Conservation (phyloP, 2,797 vertebrate genomes). For the Pygocentrus nattereri region DNA sequence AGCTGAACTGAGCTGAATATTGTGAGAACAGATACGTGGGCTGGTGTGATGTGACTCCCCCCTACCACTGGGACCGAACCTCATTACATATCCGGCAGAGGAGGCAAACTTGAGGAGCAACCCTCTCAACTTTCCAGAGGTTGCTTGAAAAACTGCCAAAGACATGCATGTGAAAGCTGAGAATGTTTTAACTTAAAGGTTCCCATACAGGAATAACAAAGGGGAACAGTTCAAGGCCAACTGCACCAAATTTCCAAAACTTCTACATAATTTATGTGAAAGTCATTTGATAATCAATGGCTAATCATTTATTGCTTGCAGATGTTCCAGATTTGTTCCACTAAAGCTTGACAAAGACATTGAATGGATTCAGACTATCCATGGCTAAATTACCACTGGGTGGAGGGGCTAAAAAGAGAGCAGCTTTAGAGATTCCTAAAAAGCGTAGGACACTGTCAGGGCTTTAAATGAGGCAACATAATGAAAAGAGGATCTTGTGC, state of each 20-base stretch:
- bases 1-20: background rate
- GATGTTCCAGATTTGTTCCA: too few relatives aligned
- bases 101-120: background rate
- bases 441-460: background rate
- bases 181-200: too few relatives aligned
- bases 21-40: background rate
- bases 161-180: background rate
- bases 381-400: background rate
- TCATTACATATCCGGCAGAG: background rate
- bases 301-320: too few relatives aligned
- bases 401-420: background rate
- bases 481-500: background rate
- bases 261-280: background rate
- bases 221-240: background rate
- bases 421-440: background rate
- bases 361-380: background rate
- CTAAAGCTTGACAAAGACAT: too few relatives aligned
- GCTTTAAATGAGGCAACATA: background rate
- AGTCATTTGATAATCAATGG: background rate
- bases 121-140: background rate
- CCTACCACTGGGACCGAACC: background rate
- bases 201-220: background rate
- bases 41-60: background rate
- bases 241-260: background rate
- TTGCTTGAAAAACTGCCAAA: background rate